These are phyloP conservation scores for Xiphophorus birchmanni DNA, from an alignment of 2,797 vertebrate species.

Conservation along the genomic window DNA sequence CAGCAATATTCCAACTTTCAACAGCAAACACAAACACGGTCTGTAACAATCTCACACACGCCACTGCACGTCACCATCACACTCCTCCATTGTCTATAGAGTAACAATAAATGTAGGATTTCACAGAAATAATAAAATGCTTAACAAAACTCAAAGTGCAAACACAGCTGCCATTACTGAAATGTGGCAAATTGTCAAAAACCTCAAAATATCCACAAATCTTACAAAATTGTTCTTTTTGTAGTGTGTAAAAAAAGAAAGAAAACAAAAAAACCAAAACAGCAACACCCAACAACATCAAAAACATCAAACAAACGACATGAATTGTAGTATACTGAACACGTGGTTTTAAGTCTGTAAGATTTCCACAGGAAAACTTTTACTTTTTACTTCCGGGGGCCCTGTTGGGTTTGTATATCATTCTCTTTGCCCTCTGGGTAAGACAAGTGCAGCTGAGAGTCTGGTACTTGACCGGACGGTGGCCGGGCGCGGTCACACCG, in stretches of 20 bases:
- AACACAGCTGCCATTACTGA: constrained; percentile 80
- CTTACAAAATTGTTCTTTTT: constrained; percentile 81
- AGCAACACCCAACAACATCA: constrained; percentile 66
- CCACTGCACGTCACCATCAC: constrained; percentile 78
- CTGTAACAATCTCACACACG: constrained; percentile 68
- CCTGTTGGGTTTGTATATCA: constrained; percentile 44
- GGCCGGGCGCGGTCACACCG: constrained; percentile 71
- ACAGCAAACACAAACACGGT: constrained; percentile 68
- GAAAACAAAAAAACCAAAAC: constrained; percentile 23
- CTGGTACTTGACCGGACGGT: constrained; percentile 31
- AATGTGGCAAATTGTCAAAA: constrained; percentile 75
- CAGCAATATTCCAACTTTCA: constrained; percentile 81
- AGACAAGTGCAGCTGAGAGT: constrained; percentile 66
- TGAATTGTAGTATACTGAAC: constrained; percentile 68
- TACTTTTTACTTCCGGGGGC: constrained; percentile 46
- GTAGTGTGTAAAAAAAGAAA: constrained; percentile 73
- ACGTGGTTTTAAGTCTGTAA: constrained; percentile 63
- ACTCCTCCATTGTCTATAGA: constrained; percentile 75
- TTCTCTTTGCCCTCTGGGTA: constrained; percentile 54
- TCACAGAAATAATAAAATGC: constrained; percentile 85
- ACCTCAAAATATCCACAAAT: constrained; percentile 72
- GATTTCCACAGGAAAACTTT: constrained; percentile 84
- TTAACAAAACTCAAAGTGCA: constrained; percentile 82
- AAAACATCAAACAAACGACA: constrained; percentile 74
- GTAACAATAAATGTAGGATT: constrained; percentile 81